A percentile compares a stretch with the other conserved stretches of the same genome.
Evolutionary conservation across 2,888 invertebrate genomes (phyloP).

Genomic region (Ectemnius lituratus): DNA sequence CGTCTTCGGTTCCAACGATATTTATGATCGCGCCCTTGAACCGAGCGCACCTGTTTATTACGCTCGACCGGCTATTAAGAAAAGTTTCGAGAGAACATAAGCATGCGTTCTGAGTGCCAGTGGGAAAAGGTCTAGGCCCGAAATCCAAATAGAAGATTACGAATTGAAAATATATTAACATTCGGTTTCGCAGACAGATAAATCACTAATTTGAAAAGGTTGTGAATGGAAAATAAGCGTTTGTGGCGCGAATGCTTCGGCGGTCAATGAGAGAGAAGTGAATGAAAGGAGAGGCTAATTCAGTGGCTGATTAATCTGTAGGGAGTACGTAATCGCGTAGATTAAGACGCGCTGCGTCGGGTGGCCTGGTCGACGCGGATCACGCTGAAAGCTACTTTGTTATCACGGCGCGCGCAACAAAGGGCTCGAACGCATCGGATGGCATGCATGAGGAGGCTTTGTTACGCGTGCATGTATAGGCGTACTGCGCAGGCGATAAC

Average conservation of each 20-base stretch:
- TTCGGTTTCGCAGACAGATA: too few species aligned
- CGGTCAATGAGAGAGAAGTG: neutral
- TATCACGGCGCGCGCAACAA: slow-evolving; percentile 44
- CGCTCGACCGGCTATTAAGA: too few species aligned
- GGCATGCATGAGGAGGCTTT: slow-evolving; percentile 36
- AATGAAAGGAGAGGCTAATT: slow-evolving; percentile 1
- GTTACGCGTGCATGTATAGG: slow-evolving; percentile 21
- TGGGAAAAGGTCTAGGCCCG: too few species aligned
- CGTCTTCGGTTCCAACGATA: slow-evolving; percentile 37
- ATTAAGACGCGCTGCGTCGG: slow-evolving; percentile 12
- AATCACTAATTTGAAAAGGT: too few species aligned
- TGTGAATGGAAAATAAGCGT: too few species aligned
- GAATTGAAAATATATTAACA: too few species aligned
- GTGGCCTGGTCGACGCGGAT: slow-evolving; percentile 31
- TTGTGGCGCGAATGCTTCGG: too few species aligned
- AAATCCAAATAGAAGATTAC: too few species aligned
- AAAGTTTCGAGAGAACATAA: too few species aligned
- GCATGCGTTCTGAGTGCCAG: too few species aligned
- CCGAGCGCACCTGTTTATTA: too few species aligned
- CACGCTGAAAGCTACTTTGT: slow-evolving; percentile 29
- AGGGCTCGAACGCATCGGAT: slow-evolving; percentile 37
- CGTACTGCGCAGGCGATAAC: slow-evolving; percentile 27
- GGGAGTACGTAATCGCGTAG: slow-evolving; percentile 3
- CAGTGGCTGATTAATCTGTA: slow-evolving; percentile 1
- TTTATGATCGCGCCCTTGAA: slow-evolving; percentile 27